Evolutionary conservation across 35 echinoderm and acorn worm genomes (phyloP).

Genomic region (Ophiothrix spiculata): DNA sequence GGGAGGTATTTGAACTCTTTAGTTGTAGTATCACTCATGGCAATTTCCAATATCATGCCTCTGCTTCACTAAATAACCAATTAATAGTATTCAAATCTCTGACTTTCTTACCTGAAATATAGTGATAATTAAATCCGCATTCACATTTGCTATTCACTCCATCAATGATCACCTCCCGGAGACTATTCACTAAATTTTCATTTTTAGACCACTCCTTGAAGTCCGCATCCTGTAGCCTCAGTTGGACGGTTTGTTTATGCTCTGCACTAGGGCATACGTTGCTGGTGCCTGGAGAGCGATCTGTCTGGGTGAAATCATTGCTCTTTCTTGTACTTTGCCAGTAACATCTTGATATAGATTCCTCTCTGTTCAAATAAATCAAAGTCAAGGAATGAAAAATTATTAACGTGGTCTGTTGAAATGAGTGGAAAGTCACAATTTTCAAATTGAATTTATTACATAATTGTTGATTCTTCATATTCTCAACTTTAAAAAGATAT

Average conservation of each 20-base stretch:
- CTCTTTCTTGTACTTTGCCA: not conserved
- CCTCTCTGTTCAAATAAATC: too few relatives aligned
- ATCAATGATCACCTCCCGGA: not conserved
- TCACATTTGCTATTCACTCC: not conserved
- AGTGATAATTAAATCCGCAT: not conserved
- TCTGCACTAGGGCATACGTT: not conserved
- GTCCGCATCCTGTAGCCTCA: not conserved
- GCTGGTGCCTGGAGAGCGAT: not conserved
- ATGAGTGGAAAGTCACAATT: not conserved
- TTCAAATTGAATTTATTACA: not conserved
- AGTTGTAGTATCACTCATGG: too few relatives aligned
- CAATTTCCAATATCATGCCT: too few relatives aligned
- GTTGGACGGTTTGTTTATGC: not conserved
- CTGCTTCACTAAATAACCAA: too few relatives aligned
- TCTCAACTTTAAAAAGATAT: not conserved
- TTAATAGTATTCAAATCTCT: too few relatives aligned
- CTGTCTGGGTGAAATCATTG: not conserved
- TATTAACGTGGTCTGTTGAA: too few relatives aligned
- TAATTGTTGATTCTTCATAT: not conserved
- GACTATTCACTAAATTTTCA: not conserved
- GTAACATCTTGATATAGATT: not conserved
- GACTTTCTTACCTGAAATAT: not conserved
- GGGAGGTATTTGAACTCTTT: too few relatives aligned
- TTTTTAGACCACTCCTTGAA: not conserved
- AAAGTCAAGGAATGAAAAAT: too few relatives aligned